Evolutionary conservation across 1,140 invertebrate genomes (phyloP).

Genomic region (Agraylea sexmaculata): DNA sequence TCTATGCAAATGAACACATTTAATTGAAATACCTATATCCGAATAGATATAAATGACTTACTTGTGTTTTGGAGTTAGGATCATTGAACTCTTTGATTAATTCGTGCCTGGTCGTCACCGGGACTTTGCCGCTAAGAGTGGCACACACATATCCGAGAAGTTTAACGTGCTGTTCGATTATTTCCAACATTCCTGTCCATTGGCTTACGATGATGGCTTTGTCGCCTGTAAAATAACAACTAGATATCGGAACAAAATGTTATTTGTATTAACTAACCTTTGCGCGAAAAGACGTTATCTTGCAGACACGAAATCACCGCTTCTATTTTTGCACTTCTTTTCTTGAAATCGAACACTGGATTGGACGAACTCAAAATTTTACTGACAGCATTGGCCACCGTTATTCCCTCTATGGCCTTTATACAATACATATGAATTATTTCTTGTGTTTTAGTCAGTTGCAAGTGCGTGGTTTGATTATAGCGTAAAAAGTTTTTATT

Average conservation of each 20-base stretch:
- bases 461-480: too few species aligned
- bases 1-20: conserved; percentile 25
- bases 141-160: conserved; percentile 38
- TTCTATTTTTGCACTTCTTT: conserved; percentile 53
- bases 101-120: conserved; percentile 45
- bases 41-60: conserved; percentile 22
- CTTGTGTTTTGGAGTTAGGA: conserved; percentile 36
- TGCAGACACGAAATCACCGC: conserved; percentile 47
- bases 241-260: too few species aligned
- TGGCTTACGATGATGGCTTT: conserved; percentile 81
- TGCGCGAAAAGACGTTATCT: conserved; percentile 39
- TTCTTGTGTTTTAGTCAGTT: too few species aligned
- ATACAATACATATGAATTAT: too few species aligned
- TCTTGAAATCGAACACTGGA: conserved; percentile 52
- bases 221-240: conserved; percentile 40
- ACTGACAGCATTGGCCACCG: conserved; percentile 36
- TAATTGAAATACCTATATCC: not conserved
- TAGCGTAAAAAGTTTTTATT: too few species aligned
- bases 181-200: conserved; percentile 65
- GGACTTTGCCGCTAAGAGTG: conserved; percentile 56
- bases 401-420: conserved; percentile 26
- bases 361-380: conserved; percentile 50
- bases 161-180: conserved; percentile 52
- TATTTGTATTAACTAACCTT: conserved; percentile 23
- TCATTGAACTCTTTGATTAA: conserved; percentile 65